Conservation (phyloP, 2,797 vertebrate species). For the Clamator glandarius region DNA sequence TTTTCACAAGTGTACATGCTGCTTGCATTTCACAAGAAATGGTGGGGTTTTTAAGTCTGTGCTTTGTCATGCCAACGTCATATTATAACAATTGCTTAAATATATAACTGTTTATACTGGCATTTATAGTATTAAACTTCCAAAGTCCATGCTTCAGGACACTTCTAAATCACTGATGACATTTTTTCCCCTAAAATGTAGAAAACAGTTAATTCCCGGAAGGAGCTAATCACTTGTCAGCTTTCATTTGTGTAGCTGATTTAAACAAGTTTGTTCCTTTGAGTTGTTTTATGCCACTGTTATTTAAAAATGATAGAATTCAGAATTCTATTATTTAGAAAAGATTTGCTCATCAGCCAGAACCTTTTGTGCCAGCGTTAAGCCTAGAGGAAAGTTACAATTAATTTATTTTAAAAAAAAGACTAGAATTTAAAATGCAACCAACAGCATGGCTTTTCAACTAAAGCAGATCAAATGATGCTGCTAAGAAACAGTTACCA, state of each 20-base stretch:
- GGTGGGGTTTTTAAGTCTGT: background rate
- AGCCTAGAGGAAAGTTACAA: constrained; percentile 45
- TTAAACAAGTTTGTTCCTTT: constrained; percentile 50
- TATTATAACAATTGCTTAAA: background rate
- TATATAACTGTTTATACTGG: background rate
- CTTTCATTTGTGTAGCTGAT: constrained; percentile 41
- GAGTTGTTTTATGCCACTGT: constrained; percentile 10
- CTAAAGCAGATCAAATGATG: background rate
- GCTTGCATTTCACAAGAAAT: background rate
- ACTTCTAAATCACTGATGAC: background rate
- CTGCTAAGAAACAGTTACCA: constrained; percentile 36
- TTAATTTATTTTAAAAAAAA: background rate
- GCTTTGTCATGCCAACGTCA: background rate
- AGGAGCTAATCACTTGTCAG: constrained; percentile 57
- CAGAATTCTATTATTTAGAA: constrained; percentile 25
- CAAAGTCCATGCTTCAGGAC: constrained; percentile 29
- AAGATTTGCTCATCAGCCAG: constrained; percentile 37
- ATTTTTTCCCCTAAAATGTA: background rate
- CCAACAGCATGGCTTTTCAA: constrained; percentile 18
- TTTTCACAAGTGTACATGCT: background rate
- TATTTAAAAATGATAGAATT: constrained; percentile 40
- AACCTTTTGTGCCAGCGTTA: constrained; percentile 37
- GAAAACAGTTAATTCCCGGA: constrained; percentile 45
- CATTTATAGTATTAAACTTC: constrained; percentile 4
- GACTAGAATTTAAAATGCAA: constrained; percentile 6